Evolutionary conservation across 2,797 vertebrate species (phyloP), one percentile per base, ranked within the genome.

Genomic region (Ataeniobius toweri): DNA sequence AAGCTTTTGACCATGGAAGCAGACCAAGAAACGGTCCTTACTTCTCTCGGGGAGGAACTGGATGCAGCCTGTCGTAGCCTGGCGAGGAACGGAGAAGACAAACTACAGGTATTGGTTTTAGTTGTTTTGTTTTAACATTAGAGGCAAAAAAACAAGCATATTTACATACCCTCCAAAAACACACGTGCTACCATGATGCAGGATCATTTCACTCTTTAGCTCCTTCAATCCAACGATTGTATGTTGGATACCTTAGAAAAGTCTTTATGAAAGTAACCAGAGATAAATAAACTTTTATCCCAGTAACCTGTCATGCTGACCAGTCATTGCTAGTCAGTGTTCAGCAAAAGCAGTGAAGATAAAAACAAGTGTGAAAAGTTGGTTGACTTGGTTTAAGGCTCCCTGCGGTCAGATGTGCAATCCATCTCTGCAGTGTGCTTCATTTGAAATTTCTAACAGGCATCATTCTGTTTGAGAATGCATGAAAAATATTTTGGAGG

Each of bases 21-120:
- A 0, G 97, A 98, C 78, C 96, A 96, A 74, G 96, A 97, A 74
- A 94, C 95, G 4, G 93, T 98, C 61, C 95, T 99, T 24, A 88
- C 93, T 6, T 82, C 95, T 74, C 91, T 97, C 85, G 97, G 97
- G 71, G 95, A 92, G 53, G 97, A 98, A 89, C 95, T 99, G 72
- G 97, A 98, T 84, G 69, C 92, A 39, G 96, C 93, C 73, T 99
- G 98, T 89, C 92, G 95, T 82, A 86, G 94, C 69, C 93, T 99
- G 85, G 96, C 95, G 9, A 93, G 91, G 71, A 96, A 97, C 53
- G 95, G 94, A 0, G 79, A 95, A 80, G 96, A 97, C 79, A 98
- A 97, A 92, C 94, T 98, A 24, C 96, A 97, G 95, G 98, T 99
- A 97, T 53, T 50, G 71, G 0, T 24, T 50, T 75, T n/a, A 7